Base-by-base conservation (phyloP, 2,888 invertebrate species). In the Meiosimyza platycephala region DNA sequence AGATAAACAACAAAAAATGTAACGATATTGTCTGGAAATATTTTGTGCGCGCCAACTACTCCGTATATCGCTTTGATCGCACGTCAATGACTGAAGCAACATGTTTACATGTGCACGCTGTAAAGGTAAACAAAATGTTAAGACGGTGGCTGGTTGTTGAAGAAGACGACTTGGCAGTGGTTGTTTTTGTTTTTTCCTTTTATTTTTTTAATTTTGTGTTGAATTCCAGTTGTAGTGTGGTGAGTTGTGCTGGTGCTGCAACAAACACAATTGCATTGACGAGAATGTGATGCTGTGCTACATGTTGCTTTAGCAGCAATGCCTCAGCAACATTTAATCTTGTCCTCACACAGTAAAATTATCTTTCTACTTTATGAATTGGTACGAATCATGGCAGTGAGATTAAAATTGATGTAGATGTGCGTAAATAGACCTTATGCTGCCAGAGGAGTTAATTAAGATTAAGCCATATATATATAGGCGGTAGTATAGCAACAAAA, bases 81-180 rank as follows among this genome's bases (percentile, higher is more conserved):
- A 70, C 60, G 70, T 73, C 66, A 66, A 55, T 70, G 73, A 73
- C 73, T 73, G 60, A 59, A 52, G 70, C 52, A 73, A 70, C 65
- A 65, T 50, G 64, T 64, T 64, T 64, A 50, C 65, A 60, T 59
- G 60, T 62, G 73, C 64, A 22, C 59, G 65, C 54, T 47, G 54
- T 18, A 60, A 71, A 73, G 65, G 73, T 73, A 71, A 73, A 73
- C 73, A 73, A 70, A 70, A 52, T 33, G 16, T 48, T n/a, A 50
- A 48, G 13, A 16, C 68, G n/a, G 9, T 13, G n/a, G n/a, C 50
- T 40, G 6, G 15, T 40, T 63, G 57, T 72, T 69, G 40, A 40
- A 40, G 40, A 40, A 40, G 40, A 40, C 40, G 40, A 40, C 40
- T 40, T 40, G 40, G 40, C 40, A 40, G 40, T 40, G 40, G 63